Base-by-base conservation (phyloP, 30 jellyfish, hydroid and myxozoan species). In the Hydra vulgaris region DNA sequence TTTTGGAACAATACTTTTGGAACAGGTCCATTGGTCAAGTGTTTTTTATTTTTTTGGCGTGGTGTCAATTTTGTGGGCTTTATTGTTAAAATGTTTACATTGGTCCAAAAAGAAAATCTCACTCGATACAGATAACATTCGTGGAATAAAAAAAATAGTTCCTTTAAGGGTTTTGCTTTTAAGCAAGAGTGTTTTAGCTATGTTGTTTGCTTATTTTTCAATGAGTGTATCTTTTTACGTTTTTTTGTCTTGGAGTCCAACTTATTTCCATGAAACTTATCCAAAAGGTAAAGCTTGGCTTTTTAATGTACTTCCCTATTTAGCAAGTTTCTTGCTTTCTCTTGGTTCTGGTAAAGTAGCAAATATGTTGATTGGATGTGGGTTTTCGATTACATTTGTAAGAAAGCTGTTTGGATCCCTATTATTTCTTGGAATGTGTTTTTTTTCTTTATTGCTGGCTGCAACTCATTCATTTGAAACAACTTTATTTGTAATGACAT, bases 231-330 rank as follows among this genome's bases (percentile, higher is more conserved):
- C 95, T 74, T 92, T 92, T 71, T 92, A 92, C 74, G 85, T 83
- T 73, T 79, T 92, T 26, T 88, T 92, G 8, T 83, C 98, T 18
- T 92, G 98, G 98, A 74, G 86, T 1, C 98, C 98, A 26, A 87
- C 85, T 15, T 92, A 92, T 88, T 92, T 92, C 78, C 98, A 86
- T 81, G 98, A 92, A 56, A 86, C 89, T 8, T 92, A 86, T 73
- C 98, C 98, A 52, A 73, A 87, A 16, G 86, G 98, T 81, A 92
- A 92, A 87, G 98, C 96, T 23, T 92, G 98, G 98, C 82, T 92
- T 0, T 92, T 92, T 86, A 92, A 92, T 77, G 98, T 92, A 20
- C 84, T 92, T 15, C 98, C 98, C 16, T 92, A 96, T 95, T 15
- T 86, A 15, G 73, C 88, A 8, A 84, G 94, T 68, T 92, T 92